Evolutionary conservation across 2,888 invertebrate genomes (phyloP), one percentile per base, ranked within the genome.

Genomic region (Aplocera efformata): DNA sequence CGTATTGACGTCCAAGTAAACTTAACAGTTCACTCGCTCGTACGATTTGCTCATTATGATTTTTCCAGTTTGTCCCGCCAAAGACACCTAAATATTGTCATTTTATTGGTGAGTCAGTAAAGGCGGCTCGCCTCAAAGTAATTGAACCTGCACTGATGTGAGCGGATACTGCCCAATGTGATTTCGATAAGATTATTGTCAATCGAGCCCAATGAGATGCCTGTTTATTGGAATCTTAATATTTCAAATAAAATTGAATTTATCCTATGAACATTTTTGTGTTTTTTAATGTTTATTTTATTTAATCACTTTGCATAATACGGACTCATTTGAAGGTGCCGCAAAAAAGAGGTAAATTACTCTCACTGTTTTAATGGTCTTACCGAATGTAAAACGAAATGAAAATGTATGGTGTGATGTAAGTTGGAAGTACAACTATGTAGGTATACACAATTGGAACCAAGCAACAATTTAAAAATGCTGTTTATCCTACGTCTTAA

Each of bases 101-200:
- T 43, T 54, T 54, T 54, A 54, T 32, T 39, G 39, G n/a, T 23
- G 9, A 26, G 39, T 41, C 29, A 36, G 32, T 44, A 48, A 35
- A 29, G 35, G 33, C 31, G 33, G 39, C 32, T 7, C 24, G 35
- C 3, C 42, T 48, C 44, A 46, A 46, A 23, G 45, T 37, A 40
- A 41, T 40, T 30, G 36, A 45, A 36, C 36, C 32, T 10, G 9
- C 27, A 36, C 29, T 32, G 47, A 46, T 42, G 32, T 29, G 28
- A 38, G 31, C 34, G 31, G 34, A 34, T 44, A 39, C 30, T 7
- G 33, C 3, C 7, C 33, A 7, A 31, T 23, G 35, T 28, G 40
- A 44, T 40, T 39, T 27, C 28, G 22, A 22, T n/a, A 22, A 22
- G n/a, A 44, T 43, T 33, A 39, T 52, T 44, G 49, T 47, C 44